Evolutionary conservation across 2,113 vertebrate species (phyloP).

Genomic region (Stegostoma tigrinum): DNA sequence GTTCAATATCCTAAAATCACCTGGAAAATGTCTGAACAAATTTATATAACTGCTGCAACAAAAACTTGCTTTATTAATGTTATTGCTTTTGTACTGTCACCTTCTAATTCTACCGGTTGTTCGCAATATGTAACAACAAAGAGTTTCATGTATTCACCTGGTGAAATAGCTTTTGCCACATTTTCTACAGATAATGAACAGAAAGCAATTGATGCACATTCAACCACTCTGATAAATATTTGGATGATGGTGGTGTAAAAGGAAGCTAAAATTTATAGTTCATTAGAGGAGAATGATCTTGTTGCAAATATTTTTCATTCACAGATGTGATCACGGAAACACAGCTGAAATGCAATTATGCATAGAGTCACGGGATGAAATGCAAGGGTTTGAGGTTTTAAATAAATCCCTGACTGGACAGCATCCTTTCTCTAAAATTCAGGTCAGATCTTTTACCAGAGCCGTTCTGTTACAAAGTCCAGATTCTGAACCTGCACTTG

Average conservation of each 20-base stretch:
- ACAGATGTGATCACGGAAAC: constrained; percentile 28
- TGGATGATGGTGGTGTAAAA: not conserved
- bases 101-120: not conserved
- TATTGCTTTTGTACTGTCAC: not conserved
- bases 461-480: not conserved
- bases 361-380: not conserved
- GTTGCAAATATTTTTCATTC: constrained; percentile 14
- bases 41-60: not conserved
- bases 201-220: not conserved
- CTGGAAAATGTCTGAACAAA: not conserved
- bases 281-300: constrained; percentile 25
- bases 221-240: not conserved
- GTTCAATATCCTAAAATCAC: not conserved
- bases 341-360: constrained; percentile 9
- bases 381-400: not conserved
- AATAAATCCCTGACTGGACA: not conserved
- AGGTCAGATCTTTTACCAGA: not conserved
- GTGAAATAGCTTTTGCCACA: not conserved
- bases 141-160: not conserved
- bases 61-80: not conserved
- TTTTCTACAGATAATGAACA: not conserved
- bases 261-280: constrained; percentile 19
- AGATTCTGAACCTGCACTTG: not conserved
- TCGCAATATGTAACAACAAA: not conserved
- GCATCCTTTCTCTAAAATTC: not conserved